Evolutionary conservation across 1,140 invertebrate genomes (phyloP).

Genomic region (Dufourea novaeangliae): DNA sequence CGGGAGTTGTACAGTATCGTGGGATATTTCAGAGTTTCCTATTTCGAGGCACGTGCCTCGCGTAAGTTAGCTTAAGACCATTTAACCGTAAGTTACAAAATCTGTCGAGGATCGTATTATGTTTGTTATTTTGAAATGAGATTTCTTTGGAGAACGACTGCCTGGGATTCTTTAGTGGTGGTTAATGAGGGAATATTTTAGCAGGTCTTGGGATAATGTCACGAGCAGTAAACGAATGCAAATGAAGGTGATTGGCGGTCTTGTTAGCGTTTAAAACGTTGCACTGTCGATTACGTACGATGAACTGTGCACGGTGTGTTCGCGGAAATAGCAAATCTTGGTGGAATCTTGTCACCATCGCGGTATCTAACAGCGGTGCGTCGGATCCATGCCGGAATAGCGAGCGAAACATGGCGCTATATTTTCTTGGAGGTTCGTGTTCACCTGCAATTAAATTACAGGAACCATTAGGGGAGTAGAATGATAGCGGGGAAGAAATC

Average conservation of each 20-base stretch:
- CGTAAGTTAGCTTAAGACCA: not conserved
- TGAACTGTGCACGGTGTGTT: conserved; percentile 26
- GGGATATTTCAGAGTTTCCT: not conserved
- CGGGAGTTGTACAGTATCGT: too few species aligned
- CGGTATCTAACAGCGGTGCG: conserved; percentile 15
- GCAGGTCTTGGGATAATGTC: not conserved
- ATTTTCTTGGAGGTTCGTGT: conserved; percentile 40
- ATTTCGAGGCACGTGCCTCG: not conserved
- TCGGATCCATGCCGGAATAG: conserved; percentile 45
- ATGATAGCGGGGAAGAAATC: conserved; percentile 50
- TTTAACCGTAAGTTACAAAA: not conserved
- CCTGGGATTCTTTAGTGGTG: not conserved
- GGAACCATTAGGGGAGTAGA: conserved; percentile 51
- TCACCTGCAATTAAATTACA: conserved; percentile 56
- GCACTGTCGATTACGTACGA: conserved; percentile 57
- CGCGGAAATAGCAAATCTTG: conserved; percentile 61
- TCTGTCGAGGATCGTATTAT: not conserved
- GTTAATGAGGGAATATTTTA: conserved; percentile 11
- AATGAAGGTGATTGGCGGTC: conserved; percentile 65
- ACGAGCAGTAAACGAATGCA: conserved; percentile 66
- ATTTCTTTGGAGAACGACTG: not conserved
- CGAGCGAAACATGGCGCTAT: conserved; percentile 25
- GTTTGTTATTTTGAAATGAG: not conserved
- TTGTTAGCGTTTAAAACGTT: conserved; percentile 66
- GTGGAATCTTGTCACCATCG: conserved; percentile 25